phyloP scores from a whole-genome alignment of 2,113 vertebrate species.

The Lasiurus cinereus region DNA sequence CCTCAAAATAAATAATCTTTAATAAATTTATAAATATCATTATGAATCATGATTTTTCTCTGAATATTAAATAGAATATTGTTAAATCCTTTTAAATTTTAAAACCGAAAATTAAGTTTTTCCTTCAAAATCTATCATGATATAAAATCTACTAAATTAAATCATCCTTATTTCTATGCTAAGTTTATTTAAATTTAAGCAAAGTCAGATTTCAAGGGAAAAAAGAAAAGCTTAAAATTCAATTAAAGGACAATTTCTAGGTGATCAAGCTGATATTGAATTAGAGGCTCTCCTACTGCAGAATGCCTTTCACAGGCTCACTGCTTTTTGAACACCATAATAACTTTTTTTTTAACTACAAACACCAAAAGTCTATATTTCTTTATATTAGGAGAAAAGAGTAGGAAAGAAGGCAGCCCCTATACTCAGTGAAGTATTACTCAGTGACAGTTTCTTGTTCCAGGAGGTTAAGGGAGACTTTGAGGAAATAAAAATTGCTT shows the following conservation, averaged over 20 bases:
- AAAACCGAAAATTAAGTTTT: background rate
- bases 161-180: background rate
- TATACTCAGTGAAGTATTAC: conserved; percentile 71
- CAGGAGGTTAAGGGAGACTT: conserved; percentile 81
- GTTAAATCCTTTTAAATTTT: background rate
- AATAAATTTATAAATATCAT: background rate
- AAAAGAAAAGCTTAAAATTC: conserved; percentile 12
- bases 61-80: background rate
- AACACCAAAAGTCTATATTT: conserved; percentile 79
- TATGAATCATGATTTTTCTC: conserved; percentile 17
- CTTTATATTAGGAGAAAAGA: conserved; percentile 74
- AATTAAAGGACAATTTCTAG: background rate
- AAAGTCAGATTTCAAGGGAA: background rate
- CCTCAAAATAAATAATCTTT: background rate
- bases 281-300: background rate
- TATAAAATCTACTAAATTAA: background rate
- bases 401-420: conserved; percentile 75
- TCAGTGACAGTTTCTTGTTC: conserved; percentile 80
- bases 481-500: conserved; percentile 85
- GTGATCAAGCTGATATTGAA: background rate
- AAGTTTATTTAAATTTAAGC: background rate
- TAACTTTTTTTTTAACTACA: background rate
- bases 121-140: background rate
- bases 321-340: background rate
- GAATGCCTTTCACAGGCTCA: background rate